phyloP scores from a whole-genome alignment of 92 coral and sea anemone genomes.

The Hydrozoanthus gracilis region DNA sequence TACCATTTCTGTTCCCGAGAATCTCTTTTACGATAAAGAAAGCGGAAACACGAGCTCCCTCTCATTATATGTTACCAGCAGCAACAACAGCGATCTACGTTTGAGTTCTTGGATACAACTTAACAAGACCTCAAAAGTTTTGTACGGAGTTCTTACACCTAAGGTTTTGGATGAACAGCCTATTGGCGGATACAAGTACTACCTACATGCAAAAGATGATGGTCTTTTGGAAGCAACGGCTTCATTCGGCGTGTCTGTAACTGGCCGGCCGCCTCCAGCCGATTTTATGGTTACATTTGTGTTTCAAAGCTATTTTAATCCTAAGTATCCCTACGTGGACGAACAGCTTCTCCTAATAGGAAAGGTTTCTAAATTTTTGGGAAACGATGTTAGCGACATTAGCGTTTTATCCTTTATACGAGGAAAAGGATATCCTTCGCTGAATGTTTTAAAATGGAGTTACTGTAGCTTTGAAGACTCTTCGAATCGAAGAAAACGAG shows the following conservation, averaged over 20 bases:
- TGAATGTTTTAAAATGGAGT: constrained; percentile 58
- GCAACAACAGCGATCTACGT: constrained; percentile 16
- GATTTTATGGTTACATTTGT: constrained; percentile 40
- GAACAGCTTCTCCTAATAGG: constrained; percentile 31
- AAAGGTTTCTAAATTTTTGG: constrained; percentile 32
- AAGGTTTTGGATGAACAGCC: constrained; percentile 32
- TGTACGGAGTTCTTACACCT: constrained; percentile 52
- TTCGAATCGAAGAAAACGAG: constrained; percentile 19
- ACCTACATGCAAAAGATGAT: constrained; percentile 44
- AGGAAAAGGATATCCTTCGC: constrained; percentile 55
- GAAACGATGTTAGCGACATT: constrained; percentile 11
- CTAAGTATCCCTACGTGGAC: constrained; percentile 41
- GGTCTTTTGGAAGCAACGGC: constrained; percentile 25
- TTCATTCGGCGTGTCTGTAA: constrained; percentile 29
- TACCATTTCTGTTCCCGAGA: constrained; percentile 31
- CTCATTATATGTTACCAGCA: constrained; percentile 25
- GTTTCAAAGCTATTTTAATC: constrained; percentile 47
- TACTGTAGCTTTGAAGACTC: constrained; percentile 20
- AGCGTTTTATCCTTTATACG: constrained; percentile 51
- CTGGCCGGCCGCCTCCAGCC: constrained; percentile 16
- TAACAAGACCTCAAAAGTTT: constrained; percentile 31
- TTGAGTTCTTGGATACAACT: constrained; percentile 55
- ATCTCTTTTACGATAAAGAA: constrained; percentile 55
- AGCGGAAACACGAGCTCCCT: constrained; percentile 47
- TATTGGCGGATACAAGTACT: constrained; percentile 36